Base-by-base conservation (phyloP, 1,140 invertebrate genomes). In the Oedothorax gibbosus region DNA sequence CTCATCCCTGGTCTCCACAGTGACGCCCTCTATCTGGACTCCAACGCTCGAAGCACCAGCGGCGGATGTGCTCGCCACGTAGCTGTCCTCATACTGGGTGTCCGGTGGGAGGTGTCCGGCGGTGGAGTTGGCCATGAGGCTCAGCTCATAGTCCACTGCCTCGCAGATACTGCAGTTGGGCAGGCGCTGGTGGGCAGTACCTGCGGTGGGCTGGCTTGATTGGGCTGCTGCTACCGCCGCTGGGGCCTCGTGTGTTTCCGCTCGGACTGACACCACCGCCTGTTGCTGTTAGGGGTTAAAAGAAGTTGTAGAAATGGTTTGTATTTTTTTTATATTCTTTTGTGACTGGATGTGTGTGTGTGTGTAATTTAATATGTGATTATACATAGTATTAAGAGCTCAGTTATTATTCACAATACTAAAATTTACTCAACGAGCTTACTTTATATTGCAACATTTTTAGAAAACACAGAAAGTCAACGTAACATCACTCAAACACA, bases 81-180 rank as follows among this genome's bases (percentile, higher is more conserved):
- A 84, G 21, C 83, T 78, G 64, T 85, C 83, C 62, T 85, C 83
- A 78, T 85, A 85, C n/a, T 85, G 83, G 6, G 78, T 77, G 49
- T 85, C 83, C 53, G 83, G 83, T 9, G 83, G 83, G 20, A 85
- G 72, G 7, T 56, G 73, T 18, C 65, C 56, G 15, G 49, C 50
- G 10, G 73, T 62, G 15, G 83, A 84, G 68, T 78, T 85, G 10
- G 57, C 83, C 72, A 60, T 53, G 14, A 69, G 77, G 15, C 78
- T 85, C 4, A 78, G 50, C 18, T 77, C 73, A 78, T 69, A 71
- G 15, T 85, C 83, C 15, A 73, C 83, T 50, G 83, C 83, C 9
- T 71, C 76, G 57, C 81, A 84, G 53, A 84, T 66, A 18, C 81
- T 84, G 60, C 81, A 84, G 20, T 84, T 84, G 75, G 81, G 69